phyloP scores from a whole-genome alignment of 2,797 vertebrate genomes.

The Galagoides demidoff region DNA sequence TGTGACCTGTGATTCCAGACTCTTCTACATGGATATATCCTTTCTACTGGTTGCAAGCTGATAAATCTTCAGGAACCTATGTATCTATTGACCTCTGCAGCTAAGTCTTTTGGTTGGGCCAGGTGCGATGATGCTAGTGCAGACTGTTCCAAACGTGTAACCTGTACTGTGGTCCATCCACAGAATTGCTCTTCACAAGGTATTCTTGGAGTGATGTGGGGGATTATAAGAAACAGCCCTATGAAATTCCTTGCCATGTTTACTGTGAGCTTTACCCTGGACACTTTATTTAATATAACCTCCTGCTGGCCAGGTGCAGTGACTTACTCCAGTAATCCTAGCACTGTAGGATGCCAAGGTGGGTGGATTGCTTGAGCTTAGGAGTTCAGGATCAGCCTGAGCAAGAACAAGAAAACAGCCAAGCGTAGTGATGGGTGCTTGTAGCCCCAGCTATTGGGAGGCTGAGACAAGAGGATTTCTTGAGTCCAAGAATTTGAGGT shows the following conservation, averaged over 20 bases:
- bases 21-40: background rate
- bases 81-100: background rate
- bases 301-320: background rate
- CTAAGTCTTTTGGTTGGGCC: background rate
- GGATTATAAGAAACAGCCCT: background rate
- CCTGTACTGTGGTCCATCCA: background rate
- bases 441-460: too few species aligned
- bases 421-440: too few species aligned
- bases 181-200: background rate
- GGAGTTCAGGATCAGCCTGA: too few species aligned
- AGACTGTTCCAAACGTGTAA: background rate
- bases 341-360: too few species aligned
- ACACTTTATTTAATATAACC: background rate
- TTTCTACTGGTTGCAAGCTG: background rate
- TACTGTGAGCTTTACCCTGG: background rate
- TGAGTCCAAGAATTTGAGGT: too few species aligned
- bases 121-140: too few species aligned
- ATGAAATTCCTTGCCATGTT: background rate
- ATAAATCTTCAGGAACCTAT: background rate
- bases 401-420: too few species aligned
- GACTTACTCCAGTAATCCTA: too few species aligned
- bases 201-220: background rate
- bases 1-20: background rate
- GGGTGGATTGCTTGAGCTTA: too few species aligned
- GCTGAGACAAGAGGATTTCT: too few species aligned